Percentiles rank a stretch among this genome's conserved stretches.
phyloP scores from a whole-genome alignment of 2,113 vertebrate species.

The Brachyistius frenatus region DNA sequence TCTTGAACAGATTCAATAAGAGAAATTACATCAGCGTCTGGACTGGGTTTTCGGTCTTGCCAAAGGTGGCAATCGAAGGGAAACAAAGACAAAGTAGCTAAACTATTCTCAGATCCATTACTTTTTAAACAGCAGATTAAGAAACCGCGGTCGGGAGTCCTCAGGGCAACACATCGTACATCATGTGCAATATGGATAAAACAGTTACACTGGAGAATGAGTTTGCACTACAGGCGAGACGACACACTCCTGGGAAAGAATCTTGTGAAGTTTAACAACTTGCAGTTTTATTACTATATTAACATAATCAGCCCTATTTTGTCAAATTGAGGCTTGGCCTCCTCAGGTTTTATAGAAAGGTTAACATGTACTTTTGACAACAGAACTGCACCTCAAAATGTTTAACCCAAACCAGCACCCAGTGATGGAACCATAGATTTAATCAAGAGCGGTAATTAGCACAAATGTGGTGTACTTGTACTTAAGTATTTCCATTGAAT shows the following conservation, averaged over 20 bases:
- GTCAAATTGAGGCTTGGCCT: background rate
- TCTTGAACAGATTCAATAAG: conserved; percentile 59
- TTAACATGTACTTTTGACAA: too few species aligned
- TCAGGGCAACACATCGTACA: conserved; percentile 47
- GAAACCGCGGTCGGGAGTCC: conserved; percentile 15
- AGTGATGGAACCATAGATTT: too few species aligned
- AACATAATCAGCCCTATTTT: background rate
- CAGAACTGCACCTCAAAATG: too few species aligned
- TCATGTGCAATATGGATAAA: conserved; percentile 33
- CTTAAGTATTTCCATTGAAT: too few species aligned
- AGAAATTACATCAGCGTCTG: conserved; percentile 74
- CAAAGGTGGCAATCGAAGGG: conserved; percentile 41
- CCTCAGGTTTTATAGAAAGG: too few species aligned
- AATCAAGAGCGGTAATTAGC: too few species aligned
- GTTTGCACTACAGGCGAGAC: conserved; percentile 1
- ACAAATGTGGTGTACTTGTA: too few species aligned
- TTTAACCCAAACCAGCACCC: too few species aligned
- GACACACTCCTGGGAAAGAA: conserved; percentile 22
- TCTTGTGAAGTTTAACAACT: conserved; percentile 15
- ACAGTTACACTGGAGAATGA: background rate
- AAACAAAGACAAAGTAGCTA: conserved; percentile 46
- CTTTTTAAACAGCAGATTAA: conserved; percentile 36
- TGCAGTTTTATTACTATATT: conserved; percentile 8
- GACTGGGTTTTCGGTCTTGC: conserved; percentile 59
- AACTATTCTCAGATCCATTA: conserved; percentile 54